Evolutionary conservation across 2,113 vertebrate species (phyloP).

Genomic region (Peromyscus maniculatus): DNA sequence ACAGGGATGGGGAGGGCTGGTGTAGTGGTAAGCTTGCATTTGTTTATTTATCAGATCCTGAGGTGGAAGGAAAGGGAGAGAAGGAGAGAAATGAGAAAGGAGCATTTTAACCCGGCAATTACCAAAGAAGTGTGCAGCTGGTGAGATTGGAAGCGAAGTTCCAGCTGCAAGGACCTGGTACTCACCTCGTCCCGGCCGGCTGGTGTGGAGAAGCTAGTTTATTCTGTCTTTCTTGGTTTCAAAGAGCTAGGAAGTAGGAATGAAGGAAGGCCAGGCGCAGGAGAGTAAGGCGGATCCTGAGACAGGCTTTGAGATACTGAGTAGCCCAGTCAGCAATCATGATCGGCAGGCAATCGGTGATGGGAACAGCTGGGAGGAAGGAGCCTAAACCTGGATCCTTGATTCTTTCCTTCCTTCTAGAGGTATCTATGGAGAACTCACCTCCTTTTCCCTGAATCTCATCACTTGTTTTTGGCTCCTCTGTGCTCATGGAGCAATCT

Average conservation of each 20-base stretch:
- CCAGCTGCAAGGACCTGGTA: rapidly evolving
- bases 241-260: background rate
- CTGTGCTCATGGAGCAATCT: background rate
- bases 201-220: background rate
- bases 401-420: background rate
- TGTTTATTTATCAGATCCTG: slow-evolving; percentile 60
- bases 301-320: background rate
- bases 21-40: background rate
- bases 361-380: background rate
- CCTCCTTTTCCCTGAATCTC: background rate
- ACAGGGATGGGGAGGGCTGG: slow-evolving; percentile 36
- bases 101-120: background rate
- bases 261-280: background rate
- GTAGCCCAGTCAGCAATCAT: background rate
- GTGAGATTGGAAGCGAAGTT: rapidly evolving
- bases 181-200: background rate
- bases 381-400: background rate
- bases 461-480: background rate
- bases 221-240: background rate
- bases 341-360: background rate
- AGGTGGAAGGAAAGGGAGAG: background rate
- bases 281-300: background rate
- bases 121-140: background rate
- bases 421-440: background rate
- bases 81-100: background rate